Percentiles rank a stretch among this genome's conserved stretches.
Evolutionary conservation across 1,140 invertebrate species (phyloP).

Genomic region (Saccostrea echinata): DNA sequence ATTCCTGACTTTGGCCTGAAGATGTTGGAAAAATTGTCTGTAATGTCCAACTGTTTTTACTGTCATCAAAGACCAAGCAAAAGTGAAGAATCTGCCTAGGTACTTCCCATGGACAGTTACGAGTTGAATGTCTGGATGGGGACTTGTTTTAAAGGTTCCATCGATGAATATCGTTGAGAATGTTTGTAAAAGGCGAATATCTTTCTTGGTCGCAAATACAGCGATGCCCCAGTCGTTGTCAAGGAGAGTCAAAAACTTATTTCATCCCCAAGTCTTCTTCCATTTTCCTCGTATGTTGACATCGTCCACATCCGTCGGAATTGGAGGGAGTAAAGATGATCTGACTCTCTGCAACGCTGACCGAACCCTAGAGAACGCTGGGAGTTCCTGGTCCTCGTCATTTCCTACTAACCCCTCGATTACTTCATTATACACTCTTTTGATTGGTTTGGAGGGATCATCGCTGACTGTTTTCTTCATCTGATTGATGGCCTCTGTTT

Average conservation of each 20-base stretch:
- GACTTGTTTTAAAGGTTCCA: conserved; percentile 44
- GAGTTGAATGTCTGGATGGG: conserved; percentile 40
- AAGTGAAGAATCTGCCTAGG: conserved; percentile 17
- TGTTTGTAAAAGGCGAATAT: conserved; percentile 1
- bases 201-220: conserved; percentile 28
- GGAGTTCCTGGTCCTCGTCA: background rate
- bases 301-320: conserved; percentile 12
- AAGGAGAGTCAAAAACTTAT: conserved; percentile 41
- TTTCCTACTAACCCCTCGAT: background rate
- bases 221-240: conserved; percentile 52
- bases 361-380: conserved; percentile 29
- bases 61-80: conserved; percentile 37
- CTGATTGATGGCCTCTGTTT: background rate
- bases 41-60: conserved; percentile 45
- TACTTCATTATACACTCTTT: conserved; percentile 26
- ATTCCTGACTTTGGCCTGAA: conserved; percentile 27
- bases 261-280: conserved; percentile 23
- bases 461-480: conserved; percentile 8
- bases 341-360: conserved; percentile 1
- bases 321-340: background rate
- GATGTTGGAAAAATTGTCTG: conserved; percentile 41
- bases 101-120: conserved; percentile 44
- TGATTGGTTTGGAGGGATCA: conserved; percentile 27
- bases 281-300: conserved; percentile 36
- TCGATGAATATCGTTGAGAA: conserved; percentile 41